These are phyloP conservation scores for Achatina immaculata DNA, from an alignment of 1,140 invertebrate species.

Conservation along the genomic window DNA sequence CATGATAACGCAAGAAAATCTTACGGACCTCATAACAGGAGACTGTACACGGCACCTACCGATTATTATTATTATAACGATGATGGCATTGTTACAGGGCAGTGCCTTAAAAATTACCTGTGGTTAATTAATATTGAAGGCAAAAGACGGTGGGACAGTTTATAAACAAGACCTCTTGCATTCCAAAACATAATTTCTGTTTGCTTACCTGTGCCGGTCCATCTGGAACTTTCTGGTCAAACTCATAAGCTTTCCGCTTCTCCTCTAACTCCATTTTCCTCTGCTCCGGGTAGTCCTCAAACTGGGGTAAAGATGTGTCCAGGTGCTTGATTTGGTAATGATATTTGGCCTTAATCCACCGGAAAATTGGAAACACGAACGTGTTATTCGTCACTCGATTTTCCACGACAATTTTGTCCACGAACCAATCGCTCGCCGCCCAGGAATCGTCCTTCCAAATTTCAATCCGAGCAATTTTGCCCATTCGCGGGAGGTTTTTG, in stretches of 20 bases:
- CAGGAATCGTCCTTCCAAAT: slow-evolving; percentile 71
- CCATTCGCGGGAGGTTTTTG: slow-evolving; percentile 48
- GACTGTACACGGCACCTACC: no score
- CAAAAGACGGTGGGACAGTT: no score
- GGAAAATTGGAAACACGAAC: slow-evolving; percentile 71
- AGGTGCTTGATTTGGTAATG: slow-evolving; percentile 70
- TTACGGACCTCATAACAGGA: no score
- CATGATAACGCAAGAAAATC: no score
- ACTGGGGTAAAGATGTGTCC: slow-evolving; percentile 72
- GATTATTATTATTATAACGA: no score
- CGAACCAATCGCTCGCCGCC: slow-evolving; percentile 70
- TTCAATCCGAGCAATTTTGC: slow-evolving; percentile 62
- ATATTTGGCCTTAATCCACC: slow-evolving; percentile 70
- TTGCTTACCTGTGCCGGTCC: slow-evolving; percentile 72
- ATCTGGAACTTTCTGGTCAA: slow-evolving; percentile 61
- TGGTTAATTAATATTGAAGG: no score
- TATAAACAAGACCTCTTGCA: no score
- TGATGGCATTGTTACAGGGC: no score
- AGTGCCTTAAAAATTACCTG: no score
- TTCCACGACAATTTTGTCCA: slow-evolving; percentile 69
- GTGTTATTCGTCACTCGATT: slow-evolving; percentile 62
- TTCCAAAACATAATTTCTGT: no score
- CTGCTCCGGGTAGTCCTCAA: slow-evolving; percentile 66
- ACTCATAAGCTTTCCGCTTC: slow-evolving; percentile 67
- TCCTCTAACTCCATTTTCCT: slow-evolving; percentile 68